Evolutionary conservation across 2,113 vertebrate genomes (phyloP), one percentile per base, ranked within the genome.

Genomic region (Xenopus borealis): DNA sequence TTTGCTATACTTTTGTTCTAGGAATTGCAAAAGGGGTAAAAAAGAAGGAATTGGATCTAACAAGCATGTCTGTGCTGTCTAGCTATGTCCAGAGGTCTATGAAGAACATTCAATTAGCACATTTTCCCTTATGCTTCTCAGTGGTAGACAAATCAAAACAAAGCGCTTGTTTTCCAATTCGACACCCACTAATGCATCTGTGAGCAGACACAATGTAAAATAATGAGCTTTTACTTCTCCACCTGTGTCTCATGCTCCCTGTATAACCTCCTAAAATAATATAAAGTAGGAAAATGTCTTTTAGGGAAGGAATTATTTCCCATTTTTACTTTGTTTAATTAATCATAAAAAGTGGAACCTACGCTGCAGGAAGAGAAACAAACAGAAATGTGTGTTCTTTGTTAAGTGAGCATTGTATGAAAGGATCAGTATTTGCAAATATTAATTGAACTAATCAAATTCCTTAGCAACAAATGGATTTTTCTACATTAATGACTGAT

Each of bases 401-500:
- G 33, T 40, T 40, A 40, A 6, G 33, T 40, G 33, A 7, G 33
- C 33, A 40, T 40, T 40, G 33, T 40, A 40, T 9, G 55, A 5
- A 58, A 10, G 14, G 47, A 58, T 58, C 17, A 58, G 55, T 17
- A 18, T 58, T 58, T 58, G 17, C 16, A 58, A 58, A 58, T 58
- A 58, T 58, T 19, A 58, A 23, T 61, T 27, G 27, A 61, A 13
- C 19, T 5, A 23, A 61, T 23, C 18, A 61, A 23, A 12, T 61
- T 27, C 19, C 58, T 23, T 61, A 10, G 17, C 27, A 68, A 20
- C 63, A 46, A 10, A 23, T 10, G 20, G 7, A 30, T 61, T 59
- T 58, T 40, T 12, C 50, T 67, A 45, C 16, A 4, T 44, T 67
- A 67, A 74, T 74, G 20, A 74, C 47, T 19, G 3, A 53, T 58